These are phyloP conservation scores for Styela clava DNA, from an alignment of 23 tunicate genomes.

Conservation along the genomic window DNA sequence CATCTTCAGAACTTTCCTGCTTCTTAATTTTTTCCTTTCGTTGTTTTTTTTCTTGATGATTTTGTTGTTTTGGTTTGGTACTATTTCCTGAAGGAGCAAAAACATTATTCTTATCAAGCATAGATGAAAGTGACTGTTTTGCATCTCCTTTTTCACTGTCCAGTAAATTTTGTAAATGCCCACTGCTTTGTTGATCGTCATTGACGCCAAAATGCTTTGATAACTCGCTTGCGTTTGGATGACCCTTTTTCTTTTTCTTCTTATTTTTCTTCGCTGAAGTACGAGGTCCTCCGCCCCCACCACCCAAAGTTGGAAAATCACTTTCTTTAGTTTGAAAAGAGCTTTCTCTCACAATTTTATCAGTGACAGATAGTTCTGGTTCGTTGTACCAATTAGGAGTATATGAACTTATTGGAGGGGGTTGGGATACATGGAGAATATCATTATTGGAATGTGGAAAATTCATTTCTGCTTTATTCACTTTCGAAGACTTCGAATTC, in stretches of 20 bases:
- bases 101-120: not conserved
- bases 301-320: constrained; percentile 11
- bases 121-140: not conserved
- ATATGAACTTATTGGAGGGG: constrained; percentile 18
- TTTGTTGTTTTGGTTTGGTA: not conserved
- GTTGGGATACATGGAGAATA: not conserved
- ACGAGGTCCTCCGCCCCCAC: not conserved
- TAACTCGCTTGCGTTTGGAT: not conserved
- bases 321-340: constrained; percentile 1
- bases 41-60: not conserved
- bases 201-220: constrained; percentile 16
- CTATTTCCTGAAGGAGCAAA: not conserved
- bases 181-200: not conserved
- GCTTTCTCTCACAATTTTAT: not conserved
- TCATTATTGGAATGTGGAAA: not conserved
- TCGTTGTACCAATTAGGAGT: constrained; percentile 23
- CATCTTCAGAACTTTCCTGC: not conserved
- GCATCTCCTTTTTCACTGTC: not conserved
- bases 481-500: not conserved
- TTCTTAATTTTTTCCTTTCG: too few species aligned
- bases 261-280: not conserved
- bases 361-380: not conserved
- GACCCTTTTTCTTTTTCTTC: constrained; percentile 23
- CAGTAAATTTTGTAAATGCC: constrained; percentile 21
- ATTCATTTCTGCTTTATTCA: not conserved